Percentiles rank a stretch among this genome's conserved stretches.
Conservation (phyloP, 2,888 invertebrate species). For the Agrilus biguttatus region DNA sequence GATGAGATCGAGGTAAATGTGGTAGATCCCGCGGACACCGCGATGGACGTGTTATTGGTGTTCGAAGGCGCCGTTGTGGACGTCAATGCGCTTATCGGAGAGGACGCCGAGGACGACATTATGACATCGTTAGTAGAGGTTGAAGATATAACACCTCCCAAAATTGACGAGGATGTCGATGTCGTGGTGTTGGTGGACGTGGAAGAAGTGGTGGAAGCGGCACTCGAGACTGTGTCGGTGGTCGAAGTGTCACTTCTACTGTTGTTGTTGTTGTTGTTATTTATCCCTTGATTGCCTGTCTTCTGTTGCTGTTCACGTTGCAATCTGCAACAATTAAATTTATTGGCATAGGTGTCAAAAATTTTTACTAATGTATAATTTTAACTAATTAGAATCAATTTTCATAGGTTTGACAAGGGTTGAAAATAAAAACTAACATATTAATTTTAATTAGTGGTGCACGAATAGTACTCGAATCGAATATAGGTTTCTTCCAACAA, state of each 20-base stretch:
- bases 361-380: too few relatives aligned
- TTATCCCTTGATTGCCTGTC: constrained; percentile 31
- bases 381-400: too few relatives aligned
- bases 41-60: constrained; percentile 9
- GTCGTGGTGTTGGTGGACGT: constrained; percentile 14
- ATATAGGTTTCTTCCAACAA: too few relatives aligned
- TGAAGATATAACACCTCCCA: background rate
- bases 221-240: constrained; percentile 18
- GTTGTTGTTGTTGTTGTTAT: constrained; percentile 11
- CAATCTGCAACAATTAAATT: constrained; percentile 30
- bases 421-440: too few relatives aligned
- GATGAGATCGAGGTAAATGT: constrained; percentile 9
- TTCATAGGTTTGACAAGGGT: too few relatives aligned
- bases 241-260: constrained; percentile 9
- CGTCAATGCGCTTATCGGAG: constrained; percentile 11
- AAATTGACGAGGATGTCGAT: constrained; percentile 1
- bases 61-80: constrained; percentile 15
- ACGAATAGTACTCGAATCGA: too few relatives aligned
- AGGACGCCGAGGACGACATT: background rate
- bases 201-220: constrained; percentile 9
- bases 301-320: constrained; percentile 66
- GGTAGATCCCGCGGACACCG: constrained; percentile 12
- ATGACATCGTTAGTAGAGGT: background rate
- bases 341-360: too few relatives aligned
- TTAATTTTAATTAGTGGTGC: too few relatives aligned